These are phyloP conservation scores for Andrena camellia DNA, from an alignment of 2,888 invertebrate genomes.

Conservation along the genomic window DNA sequence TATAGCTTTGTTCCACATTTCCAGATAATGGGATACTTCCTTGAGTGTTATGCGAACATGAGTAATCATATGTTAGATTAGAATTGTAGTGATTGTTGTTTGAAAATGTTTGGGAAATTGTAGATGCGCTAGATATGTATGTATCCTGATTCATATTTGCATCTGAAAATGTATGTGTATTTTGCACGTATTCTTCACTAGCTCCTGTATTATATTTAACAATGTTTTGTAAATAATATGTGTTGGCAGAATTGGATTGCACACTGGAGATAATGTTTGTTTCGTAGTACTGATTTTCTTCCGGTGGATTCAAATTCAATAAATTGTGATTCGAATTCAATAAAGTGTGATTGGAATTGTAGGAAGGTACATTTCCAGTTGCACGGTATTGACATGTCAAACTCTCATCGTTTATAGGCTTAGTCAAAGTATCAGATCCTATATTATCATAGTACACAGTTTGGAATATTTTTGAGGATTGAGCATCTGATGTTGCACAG, in stretches of 20 bases:
- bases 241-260: conserved; percentile 55
- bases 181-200: conserved; percentile 58
- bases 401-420: conserved; percentile 45
- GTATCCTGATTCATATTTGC: conserved; percentile 44
- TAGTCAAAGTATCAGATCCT: conserved; percentile 32
- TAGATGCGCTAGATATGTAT: conserved; percentile 43
- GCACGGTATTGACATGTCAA: conserved; percentile 58
- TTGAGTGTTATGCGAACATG: conserved; percentile 49
- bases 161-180: conserved; percentile 39
- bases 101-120: conserved; percentile 51
- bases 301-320: conserved; percentile 50
- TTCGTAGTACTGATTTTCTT: conserved; percentile 61
- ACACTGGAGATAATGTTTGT: conserved; percentile 46
- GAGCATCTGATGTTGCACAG: conserved; percentile 43
- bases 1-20: conserved; percentile 39
- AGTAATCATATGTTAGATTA: conserved; percentile 53
- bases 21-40: conserved; percentile 33
- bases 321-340: conserved; percentile 54
- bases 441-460: conserved; percentile 68
- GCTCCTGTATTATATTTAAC: conserved; percentile 56
- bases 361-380: conserved; percentile 42
- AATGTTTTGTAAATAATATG: conserved; percentile 70
- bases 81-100: conserved; percentile 51
- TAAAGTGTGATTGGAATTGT: conserved; percentile 51
- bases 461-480: conserved; percentile 64